These are phyloP conservation scores for Netelia virgata DNA, from an alignment of 2,888 invertebrate genomes.

Conservation along the genomic window DNA sequence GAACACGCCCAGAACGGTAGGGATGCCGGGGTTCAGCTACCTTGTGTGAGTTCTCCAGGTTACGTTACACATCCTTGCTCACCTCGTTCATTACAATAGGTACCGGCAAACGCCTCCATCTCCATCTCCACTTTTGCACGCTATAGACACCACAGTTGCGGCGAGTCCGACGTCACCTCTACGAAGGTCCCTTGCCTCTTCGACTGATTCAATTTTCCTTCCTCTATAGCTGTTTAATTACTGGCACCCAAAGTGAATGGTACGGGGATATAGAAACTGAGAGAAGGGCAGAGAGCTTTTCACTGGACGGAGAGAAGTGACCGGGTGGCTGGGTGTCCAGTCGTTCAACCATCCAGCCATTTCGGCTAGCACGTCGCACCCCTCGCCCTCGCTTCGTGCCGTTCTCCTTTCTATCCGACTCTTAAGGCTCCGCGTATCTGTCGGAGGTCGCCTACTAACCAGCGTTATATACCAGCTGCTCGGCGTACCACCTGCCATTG, in stretches of 20 bases:
- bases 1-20: background rate
- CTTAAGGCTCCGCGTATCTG: slow-evolving; percentile 59
- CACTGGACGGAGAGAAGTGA: slow-evolving; percentile 56
- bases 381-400: slow-evolving; percentile 39
- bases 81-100: slow-evolving; percentile 54
- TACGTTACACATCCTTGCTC: slow-evolving; percentile 31
- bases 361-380: slow-evolving; percentile 59
- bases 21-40: slow-evolving; percentile 17
- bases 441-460: slow-evolving; percentile 57
- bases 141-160: slow-evolving; percentile 83
- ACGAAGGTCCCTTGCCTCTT: slow-evolving; percentile 84
- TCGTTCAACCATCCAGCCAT: slow-evolving; percentile 65
- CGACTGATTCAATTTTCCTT: slow-evolving; percentile 85
- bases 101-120: slow-evolving; percentile 43
- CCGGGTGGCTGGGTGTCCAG: slow-evolving; percentile 49
- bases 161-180: slow-evolving; percentile 85
- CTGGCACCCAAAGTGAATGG: slow-evolving; percentile 83
- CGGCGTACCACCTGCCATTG: slow-evolving; percentile 56
- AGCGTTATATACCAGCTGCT: slow-evolving; percentile 45
- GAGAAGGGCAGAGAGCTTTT: slow-evolving; percentile 57
- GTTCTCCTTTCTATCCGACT: slow-evolving; percentile 51
- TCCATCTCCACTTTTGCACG: slow-evolving; percentile 68
- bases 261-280: slow-evolving; percentile 70
- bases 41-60: slow-evolving; percentile 34
- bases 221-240: slow-evolving; percentile 85